A percentile compares a stretch with the other conserved stretches of the same genome.
These are phyloP conservation scores for Brachionus angularis DNA, from an alignment of 1,140 invertebrate genomes.

Conservation along the genomic window DNA sequence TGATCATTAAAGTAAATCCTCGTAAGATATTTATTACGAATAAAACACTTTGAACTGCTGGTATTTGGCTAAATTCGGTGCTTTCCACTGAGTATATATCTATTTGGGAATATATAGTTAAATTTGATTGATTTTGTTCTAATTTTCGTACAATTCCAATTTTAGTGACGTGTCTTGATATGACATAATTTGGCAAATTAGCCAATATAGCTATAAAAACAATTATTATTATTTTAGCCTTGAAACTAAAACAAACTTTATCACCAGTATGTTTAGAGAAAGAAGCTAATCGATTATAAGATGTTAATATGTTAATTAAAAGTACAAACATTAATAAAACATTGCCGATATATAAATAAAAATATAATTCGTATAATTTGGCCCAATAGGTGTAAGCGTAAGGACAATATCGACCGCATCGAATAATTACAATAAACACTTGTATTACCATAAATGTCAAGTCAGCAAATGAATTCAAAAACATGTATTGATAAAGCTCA, in stretches of 20 bases:
- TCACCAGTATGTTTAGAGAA: neutral
- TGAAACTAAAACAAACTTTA: neutral
- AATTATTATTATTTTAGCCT: constrained; percentile 1
- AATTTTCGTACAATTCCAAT: neutral
- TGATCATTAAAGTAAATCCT: constrained; percentile 15
- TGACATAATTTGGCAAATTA: constrained; percentile 28
- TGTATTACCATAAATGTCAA: neutral
- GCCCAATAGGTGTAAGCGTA: neutral
- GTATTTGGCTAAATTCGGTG: constrained; percentile 4
- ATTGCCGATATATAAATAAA: neutral
- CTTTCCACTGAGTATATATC: constrained; percentile 2
- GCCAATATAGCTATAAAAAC: constrained; percentile 4
- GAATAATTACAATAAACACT: neutral
- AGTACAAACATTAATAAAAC: neutral
- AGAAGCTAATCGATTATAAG: neutral
- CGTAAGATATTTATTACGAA: constrained; percentile 5
- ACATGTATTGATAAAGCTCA: no score
- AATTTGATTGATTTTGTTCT: neutral
- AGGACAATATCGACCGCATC: neutral
- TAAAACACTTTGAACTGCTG: constrained; percentile 4
- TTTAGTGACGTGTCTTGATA: constrained; percentile 6
- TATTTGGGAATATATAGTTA: neutral
- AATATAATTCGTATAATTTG: neutral
- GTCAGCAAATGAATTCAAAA: neutral
- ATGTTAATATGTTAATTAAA: neutral